Base-by-base conservation (phyloP, 2,888 invertebrate genomes). In the Cryptocephalus moraei region DNA sequence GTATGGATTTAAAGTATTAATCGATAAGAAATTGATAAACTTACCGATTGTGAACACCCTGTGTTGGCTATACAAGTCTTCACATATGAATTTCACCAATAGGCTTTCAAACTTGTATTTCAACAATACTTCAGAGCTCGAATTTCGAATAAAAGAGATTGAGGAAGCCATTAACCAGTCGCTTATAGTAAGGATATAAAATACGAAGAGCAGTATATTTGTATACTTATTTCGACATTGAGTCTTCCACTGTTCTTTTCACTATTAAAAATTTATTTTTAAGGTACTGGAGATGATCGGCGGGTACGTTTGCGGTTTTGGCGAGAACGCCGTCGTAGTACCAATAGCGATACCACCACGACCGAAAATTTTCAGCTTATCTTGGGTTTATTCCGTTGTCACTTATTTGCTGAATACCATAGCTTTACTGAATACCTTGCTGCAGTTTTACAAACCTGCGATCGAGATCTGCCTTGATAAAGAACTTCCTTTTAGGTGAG, bases 401-500 rank as follows among this genome's bases (percentile, higher is more conserved):
- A 58, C 57, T 43, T 69, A 66, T 55, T 49, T 67, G 10, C 45
- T 67, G 43, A 61, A 66, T 49, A 62, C 63, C 2, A 52, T 66
- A 33, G 46, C 57, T 8, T 50, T 61, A 9, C 56, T 67, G 46
- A 59, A 62, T 48, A 53, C 60, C 8, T 57, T 69, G 41, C 55
- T 69, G 41, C 59, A 60, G 34, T 59, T 61, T 46, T 59, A 62
- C 45, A 61, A 62, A 54, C 57, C 60, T 9, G 54, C 65, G 1
- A 48, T 63, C 14, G 56, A 61, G 43, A 47, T 63, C 9, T 64
- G 63, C 34, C 51, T 65, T 43, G 46, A 57, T 10, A 56, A 58
- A 62, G 71, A 62, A 58, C 58, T 56, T 63, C 71, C 76, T 65
- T 65, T 65, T 58, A 63, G 60, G 63, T 62, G 56, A 51, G 43